Base-by-base conservation (phyloP, 2,888 invertebrate genomes). In the Fissipunctia ypsillon region DNA sequence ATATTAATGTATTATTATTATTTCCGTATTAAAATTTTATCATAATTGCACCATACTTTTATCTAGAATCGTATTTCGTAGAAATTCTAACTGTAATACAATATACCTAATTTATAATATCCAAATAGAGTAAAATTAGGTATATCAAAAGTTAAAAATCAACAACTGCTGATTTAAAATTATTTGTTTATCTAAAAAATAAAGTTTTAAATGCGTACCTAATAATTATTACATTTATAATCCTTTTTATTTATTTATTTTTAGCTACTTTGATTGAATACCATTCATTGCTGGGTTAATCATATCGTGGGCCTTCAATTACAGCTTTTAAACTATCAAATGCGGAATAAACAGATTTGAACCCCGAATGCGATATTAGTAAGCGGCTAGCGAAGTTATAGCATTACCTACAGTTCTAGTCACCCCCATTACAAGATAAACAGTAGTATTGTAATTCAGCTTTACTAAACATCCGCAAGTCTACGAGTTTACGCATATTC, bases 401-500 rank as follows among this genome's bases (percentile, higher is more conserved):
- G 22, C 9, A 16, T 52, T n/a, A n/a, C 1, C 14, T 68, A 54
- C 19, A 31, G 48, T 52, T 38, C 28, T 9, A 12, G 4, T 19
- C n/a, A 41, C n/a, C 22, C 35, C 9, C 6, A 19, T 41, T 41
- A 31, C 9, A 45, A 60, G 1, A 43, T 54, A 59, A 52, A 7
- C 3, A 69, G 4, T 38, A 25, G 19, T 38, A 31, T 19, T 31
- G 10, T 10, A 25, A 25, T 52, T 45, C 2, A 61, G 14, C 3
- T 35, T 28, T 43, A 22, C 0, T 22, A 48, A 57, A 45, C 35
- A 74, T 16, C n/a, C 2, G 14, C 31, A 35, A 78, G 38, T 54
- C 22, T 59, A 71, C 31, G 9, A 50, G 1, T 57, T 48, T 22
- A 57, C 59, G 54, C 48, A 52, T 50, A 69, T 57, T 69, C 50